Percentiles rank a stretch among this genome's conserved stretches.
Evolutionary conservation across 1,140 invertebrate species (phyloP).

Genomic region (Bombus soroeensis): DNA sequence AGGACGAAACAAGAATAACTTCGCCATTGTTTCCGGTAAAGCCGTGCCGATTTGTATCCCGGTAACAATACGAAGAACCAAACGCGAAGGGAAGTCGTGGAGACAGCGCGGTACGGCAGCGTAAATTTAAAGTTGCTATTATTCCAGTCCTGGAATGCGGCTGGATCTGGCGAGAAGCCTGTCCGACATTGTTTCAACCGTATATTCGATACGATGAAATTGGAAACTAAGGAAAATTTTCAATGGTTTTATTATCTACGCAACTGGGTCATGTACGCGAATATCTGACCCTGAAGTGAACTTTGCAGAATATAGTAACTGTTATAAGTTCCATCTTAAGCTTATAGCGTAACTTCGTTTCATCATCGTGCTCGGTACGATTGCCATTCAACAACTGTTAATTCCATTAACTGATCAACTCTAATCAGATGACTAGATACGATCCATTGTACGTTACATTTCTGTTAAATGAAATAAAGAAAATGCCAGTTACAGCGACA

Average conservation of each 20-base stretch:
- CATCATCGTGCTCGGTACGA: neutral
- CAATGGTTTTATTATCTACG: neutral
- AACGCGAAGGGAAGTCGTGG: neutral
- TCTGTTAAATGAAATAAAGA: too few species aligned
- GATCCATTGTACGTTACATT: too few species aligned
- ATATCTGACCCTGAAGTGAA: slow-evolving; percentile 2
- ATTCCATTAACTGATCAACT: neutral
- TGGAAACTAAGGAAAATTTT: slow-evolving; percentile 1
- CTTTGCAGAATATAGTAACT: neutral
- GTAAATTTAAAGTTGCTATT: slow-evolving; percentile 5
- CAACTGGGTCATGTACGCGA: slow-evolving; percentile 28
- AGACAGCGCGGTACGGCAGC: too few species aligned
- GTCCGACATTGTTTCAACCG: neutral
- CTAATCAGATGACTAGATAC: too few species aligned
- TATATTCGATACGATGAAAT: slow-evolving; percentile 18
- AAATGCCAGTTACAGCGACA: too few species aligned
- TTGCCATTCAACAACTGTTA: neutral
- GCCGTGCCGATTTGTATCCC: neutral
- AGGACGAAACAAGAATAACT: neutral
- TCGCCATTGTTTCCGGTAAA: neutral
- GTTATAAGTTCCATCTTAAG: neutral
- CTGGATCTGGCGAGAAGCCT: neutral
- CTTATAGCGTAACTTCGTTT: neutral
- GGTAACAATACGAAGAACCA: neutral
- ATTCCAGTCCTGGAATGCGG: neutral